Evolutionary conservation across 2,888 invertebrate genomes (phyloP).

Genomic region (Nomada fabriciana): DNA sequence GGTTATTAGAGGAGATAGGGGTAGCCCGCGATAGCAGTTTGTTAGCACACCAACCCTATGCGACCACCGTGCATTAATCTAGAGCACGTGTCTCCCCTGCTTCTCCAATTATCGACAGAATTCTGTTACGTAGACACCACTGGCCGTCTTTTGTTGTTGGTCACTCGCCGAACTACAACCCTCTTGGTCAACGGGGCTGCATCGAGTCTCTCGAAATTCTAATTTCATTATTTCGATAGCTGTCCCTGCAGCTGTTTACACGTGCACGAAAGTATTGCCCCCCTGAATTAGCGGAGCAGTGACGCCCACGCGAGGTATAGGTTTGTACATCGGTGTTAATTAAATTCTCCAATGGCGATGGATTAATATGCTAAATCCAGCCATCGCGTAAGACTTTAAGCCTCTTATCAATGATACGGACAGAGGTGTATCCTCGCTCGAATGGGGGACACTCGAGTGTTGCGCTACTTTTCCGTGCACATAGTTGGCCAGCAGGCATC

Average conservation of each 20-base stretch:
- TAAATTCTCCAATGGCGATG: slow-evolving; percentile 23
- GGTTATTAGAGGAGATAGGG: slow-evolving; percentile 3
- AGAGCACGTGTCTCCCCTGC: slow-evolving; percentile 44
- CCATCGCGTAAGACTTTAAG: slow-evolving; percentile 38
- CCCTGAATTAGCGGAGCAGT: too few species aligned
- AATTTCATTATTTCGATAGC: background rate
- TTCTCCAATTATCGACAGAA: slow-evolving; percentile 40
- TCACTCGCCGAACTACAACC: background rate
- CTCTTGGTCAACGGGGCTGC: background rate
- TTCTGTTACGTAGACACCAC: background rate
- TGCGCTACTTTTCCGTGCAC: background rate
- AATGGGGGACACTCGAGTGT: background rate
- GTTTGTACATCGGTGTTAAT: slow-evolving; percentile 32
- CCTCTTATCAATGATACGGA: slow-evolving; percentile 40
- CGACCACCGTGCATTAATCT: slow-evolving; percentile 35
- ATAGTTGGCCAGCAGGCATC: background rate
- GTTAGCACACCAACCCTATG: slow-evolving; percentile 26
- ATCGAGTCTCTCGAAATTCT: background rate
- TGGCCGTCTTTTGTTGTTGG: background rate
- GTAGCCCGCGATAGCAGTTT: slow-evolving; percentile 41
- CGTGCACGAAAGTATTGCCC: too few species aligned
- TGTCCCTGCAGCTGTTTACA: background rate
- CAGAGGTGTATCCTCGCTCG: background rate
- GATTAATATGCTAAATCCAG: slow-evolving; percentile 47
- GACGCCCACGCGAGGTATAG: too few species aligned